A percentile compares a stretch with the other conserved stretches of the same genome.
These are phyloP conservation scores for Cyphomyrus discorhynchus DNA, from an alignment of 2,113 vertebrate genomes.

Conservation along the genomic window DNA sequence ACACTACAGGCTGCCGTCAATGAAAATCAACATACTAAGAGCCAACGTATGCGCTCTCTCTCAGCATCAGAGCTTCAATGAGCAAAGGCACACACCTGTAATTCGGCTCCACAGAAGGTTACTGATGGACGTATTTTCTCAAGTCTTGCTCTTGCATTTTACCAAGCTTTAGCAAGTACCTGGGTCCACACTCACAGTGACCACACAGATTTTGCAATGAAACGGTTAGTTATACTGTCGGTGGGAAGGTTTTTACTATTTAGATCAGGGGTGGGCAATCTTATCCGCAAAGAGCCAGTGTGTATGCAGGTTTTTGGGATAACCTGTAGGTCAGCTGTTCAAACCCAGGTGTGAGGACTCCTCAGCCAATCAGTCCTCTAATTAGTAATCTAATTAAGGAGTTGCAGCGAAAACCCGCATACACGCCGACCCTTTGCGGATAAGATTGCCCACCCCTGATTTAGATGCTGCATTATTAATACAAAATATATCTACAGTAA, in stretches of 20 bases:
- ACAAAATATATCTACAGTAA: neutral
- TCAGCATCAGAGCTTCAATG: neutral
- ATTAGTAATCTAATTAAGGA: no score
- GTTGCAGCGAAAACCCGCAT: no score
- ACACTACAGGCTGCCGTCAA: neutral
- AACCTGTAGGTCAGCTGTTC: no score
- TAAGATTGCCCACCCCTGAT: no score
- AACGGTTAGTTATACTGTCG: neutral
- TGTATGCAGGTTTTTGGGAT: no score
- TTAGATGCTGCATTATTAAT: neutral
- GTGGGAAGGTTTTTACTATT: neutral
- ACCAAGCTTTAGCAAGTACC: neutral
- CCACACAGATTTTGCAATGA: neutral
- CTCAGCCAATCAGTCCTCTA: no score
- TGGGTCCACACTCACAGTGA: neutral
- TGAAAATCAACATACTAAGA: neutral
- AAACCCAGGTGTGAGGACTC: no score
- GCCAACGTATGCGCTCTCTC: neutral
- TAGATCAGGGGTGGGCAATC: neutral
- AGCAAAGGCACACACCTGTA: neutral
- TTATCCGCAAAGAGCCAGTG: no score
- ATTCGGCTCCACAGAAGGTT: neutral
- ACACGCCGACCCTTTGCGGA: no score
- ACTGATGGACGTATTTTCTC: neutral
- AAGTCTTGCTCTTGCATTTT: neutral